phyloP scores from a whole-genome alignment of 2,888 invertebrate genomes.

The Drosophila melanosoma region DNA sequence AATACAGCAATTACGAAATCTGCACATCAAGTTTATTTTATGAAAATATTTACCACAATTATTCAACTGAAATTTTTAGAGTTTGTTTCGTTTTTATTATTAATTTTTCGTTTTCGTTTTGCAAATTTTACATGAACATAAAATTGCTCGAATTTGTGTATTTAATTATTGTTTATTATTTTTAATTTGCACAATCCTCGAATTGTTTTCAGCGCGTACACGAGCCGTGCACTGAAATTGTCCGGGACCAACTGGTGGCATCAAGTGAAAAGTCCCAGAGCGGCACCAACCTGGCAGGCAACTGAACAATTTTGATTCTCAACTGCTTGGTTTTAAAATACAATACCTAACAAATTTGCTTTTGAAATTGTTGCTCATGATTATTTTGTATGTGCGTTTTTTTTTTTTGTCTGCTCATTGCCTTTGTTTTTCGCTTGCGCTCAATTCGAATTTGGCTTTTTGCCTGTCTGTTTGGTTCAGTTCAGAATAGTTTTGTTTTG shows the following conservation, averaged over 20 bases:
- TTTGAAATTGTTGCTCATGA: constrained; percentile 58
- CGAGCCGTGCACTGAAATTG: constrained; percentile 77
- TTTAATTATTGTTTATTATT: constrained; percentile 23
- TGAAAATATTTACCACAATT: constrained; percentile 57
- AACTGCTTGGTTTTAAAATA: constrained; percentile 58
- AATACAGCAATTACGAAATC: constrained; percentile 68
- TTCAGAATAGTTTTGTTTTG: constrained; percentile 34
- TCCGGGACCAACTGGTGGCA: constrained; percentile 75
- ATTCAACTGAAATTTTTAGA: constrained; percentile 14
- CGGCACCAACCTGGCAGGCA: constrained; percentile 46
- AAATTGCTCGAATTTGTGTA: constrained; percentile 47
- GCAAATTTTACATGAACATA: constrained; percentile 45
- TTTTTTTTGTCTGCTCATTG: constrained; percentile 28
- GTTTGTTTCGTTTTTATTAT: constrained; percentile 31
- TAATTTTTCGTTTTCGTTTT: constrained; percentile 44
- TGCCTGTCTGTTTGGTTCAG: constrained; percentile 23
- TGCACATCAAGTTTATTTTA: constrained; percentile 8
- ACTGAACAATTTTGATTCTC: constrained; percentile 55
- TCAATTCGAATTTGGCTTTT: constrained; percentile 53
- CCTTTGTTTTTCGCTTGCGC: constrained; percentile 46
- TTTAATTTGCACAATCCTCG: constrained; percentile 48
- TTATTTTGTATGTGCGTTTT: constrained; percentile 26
- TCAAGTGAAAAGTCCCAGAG: constrained; percentile 62
- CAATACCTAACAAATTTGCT: constrained; percentile 61
- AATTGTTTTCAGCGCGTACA: constrained; percentile 33